phyloP scores from a whole-genome alignment of 2,113 vertebrate species.

The Furnarius figulus region DNA sequence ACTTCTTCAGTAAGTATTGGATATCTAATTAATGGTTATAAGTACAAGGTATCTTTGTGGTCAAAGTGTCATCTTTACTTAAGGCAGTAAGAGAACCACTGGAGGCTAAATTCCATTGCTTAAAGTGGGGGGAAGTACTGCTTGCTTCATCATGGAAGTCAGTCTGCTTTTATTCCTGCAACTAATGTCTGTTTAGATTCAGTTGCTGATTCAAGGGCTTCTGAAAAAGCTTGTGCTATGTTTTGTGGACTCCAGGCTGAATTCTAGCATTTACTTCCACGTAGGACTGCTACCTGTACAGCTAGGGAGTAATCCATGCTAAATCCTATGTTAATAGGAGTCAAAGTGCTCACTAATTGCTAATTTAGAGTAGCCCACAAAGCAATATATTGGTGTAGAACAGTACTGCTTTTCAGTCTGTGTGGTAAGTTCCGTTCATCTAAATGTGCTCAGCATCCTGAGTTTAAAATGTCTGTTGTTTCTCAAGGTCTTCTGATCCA shows the following conservation, averaged over 20 bases:
- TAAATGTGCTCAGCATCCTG: background rate
- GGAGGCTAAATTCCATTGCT: background rate
- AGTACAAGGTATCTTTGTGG: background rate
- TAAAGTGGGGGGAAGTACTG: background rate
- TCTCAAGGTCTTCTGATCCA: slow-evolving; percentile 79
- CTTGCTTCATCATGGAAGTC: background rate
- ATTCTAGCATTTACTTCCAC: background rate
- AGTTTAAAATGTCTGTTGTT: background rate
- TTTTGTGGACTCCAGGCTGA: background rate
- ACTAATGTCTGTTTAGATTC: background rate
- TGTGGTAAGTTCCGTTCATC: background rate
- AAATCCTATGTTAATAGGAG: background rate
- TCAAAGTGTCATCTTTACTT: background rate
- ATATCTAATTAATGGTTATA: background rate
- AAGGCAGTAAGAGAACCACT: background rate
- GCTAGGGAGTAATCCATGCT: background rate
- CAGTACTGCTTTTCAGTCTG: background rate
- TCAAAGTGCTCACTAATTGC: background rate
- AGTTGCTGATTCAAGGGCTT: background rate
- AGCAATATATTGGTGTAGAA: background rate
- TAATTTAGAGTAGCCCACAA: background rate
- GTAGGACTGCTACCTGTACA: background rate
- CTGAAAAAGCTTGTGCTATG: background rate
- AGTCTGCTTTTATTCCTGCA: background rate
- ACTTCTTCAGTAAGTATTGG: background rate